These are phyloP conservation scores for Melanotaenia nigrans DNA, from an alignment of 2,797 vertebrate genomes.

Conservation along the genomic window DNA sequence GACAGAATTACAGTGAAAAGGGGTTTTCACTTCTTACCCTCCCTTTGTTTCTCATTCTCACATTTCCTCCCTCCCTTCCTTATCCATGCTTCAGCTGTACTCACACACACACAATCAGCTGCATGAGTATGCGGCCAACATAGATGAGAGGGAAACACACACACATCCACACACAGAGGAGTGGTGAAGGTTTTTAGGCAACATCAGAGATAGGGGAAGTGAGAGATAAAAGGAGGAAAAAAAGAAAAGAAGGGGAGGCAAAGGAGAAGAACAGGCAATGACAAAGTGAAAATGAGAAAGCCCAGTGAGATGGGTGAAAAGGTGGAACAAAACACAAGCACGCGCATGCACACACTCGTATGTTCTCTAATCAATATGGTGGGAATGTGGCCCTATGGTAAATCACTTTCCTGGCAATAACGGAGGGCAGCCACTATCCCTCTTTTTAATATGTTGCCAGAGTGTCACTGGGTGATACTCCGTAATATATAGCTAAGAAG, in stretches of 20 bases:
- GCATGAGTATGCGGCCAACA: constrained; percentile 44
- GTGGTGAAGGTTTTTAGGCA: constrained; percentile 48
- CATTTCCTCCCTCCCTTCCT: constrained; percentile 1
- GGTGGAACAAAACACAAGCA: constrained; percentile 45
- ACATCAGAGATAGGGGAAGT: constrained; percentile 60
- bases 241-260: constrained; percentile 28
- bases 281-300: constrained; percentile 59
- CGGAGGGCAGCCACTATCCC: constrained; percentile 66
- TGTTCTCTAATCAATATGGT: constrained; percentile 77
- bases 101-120: constrained; percentile 53
- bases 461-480: constrained; percentile 64
- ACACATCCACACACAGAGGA: not conserved
- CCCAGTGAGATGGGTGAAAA: constrained; percentile 51
- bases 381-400: constrained; percentile 70
- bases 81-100: constrained; percentile 42
- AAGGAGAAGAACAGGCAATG: constrained; percentile 38
- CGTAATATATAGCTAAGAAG: constrained; percentile 54
- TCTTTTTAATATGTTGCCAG: constrained; percentile 76
- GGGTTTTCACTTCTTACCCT: not conserved
- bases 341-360: constrained; percentile 23
- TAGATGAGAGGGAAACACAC: constrained; percentile 30
- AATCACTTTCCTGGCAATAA: constrained; percentile 79
- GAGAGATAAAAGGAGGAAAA: constrained; percentile 59
- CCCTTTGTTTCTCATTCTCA: constrained; percentile 39
- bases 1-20: constrained; percentile 19